A percentile compares a stretch with the other conserved stretches of the same genome.
Conservation (phyloP, 1,140 invertebrate genomes). For the Drosophila ambigua region DNA sequence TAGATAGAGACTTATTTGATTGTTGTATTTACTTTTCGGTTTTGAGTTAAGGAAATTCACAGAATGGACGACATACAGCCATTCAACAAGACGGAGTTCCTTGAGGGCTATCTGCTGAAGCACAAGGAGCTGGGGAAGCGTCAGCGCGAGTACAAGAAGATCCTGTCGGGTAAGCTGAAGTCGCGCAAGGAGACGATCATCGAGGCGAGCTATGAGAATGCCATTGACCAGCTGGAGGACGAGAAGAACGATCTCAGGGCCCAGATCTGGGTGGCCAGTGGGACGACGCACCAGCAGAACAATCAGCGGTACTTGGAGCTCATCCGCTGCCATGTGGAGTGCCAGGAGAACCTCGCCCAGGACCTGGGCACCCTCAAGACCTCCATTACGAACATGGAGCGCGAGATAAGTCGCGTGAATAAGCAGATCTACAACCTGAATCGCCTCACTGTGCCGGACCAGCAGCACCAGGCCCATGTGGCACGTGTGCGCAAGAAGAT, state of each 20-base stretch:
- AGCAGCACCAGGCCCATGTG: constrained; percentile 63
- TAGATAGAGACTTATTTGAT: too few relatives aligned
- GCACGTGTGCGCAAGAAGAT: constrained; percentile 53
- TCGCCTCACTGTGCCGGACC: constrained; percentile 61
- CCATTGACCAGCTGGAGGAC: constrained; percentile 68
- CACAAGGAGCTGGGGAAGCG: constrained; percentile 74
- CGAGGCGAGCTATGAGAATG: constrained; percentile 72
- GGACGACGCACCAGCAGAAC: constrained; percentile 53
- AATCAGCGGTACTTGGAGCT: constrained; percentile 46
- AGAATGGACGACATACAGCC: constrained; percentile 49
- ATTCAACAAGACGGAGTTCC: constrained; percentile 62
- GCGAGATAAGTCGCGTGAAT: constrained; percentile 62
- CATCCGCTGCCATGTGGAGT: constrained; percentile 70
- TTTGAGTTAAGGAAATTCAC: too few relatives aligned
- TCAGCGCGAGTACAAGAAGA: constrained; percentile 78
- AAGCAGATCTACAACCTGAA: constrained; percentile 71
- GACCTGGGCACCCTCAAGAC: constrained; percentile 64
- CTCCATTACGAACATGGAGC: constrained; percentile 67
- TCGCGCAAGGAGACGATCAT: constrained; percentile 75
- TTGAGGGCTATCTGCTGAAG: constrained; percentile 67
- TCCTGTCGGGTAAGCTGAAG: constrained; percentile 66
- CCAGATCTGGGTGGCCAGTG: constrained; percentile 78
- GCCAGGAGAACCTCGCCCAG: constrained; percentile 64
- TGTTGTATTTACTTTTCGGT: too few relatives aligned
- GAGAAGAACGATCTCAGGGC: constrained; percentile 76